Evolutionary conservation across 1,140 invertebrate genomes (phyloP).

Genomic region (Antheraea pernyi): DNA sequence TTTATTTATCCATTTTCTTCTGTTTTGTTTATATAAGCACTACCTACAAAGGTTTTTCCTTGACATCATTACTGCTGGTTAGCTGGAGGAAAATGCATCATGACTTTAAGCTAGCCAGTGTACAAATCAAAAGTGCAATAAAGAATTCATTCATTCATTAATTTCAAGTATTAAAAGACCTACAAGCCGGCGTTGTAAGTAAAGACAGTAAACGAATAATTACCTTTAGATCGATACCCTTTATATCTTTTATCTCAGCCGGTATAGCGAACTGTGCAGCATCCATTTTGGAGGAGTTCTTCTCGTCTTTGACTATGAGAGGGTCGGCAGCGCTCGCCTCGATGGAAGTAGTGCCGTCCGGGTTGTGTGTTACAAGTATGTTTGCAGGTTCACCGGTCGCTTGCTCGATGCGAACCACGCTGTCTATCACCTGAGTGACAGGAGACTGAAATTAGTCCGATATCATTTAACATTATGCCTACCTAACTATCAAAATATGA

Average conservation of each 20-base stretch:
- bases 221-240: conserved; percentile 74
- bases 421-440: conserved; percentile 65
- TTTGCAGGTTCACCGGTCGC: conserved; percentile 70
- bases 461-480: neutral
- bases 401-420: conserved; percentile 75
- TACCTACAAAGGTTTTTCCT: too few species aligned
- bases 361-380: conserved; percentile 75
- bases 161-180: too few species aligned
- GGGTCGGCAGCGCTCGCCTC: conserved; percentile 63
- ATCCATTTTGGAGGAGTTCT: conserved; percentile 58
- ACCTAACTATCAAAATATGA: neutral
- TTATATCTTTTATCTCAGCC: conserved; percentile 73
- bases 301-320: conserved; percentile 69
- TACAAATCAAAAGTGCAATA: too few species aligned
- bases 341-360: conserved; percentile 75
- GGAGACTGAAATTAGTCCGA: conserved; percentile 1
- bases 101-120: too few species aligned
- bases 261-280: conserved; percentile 69
- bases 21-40: too few species aligned
- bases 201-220: neutral
- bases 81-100: too few species aligned
- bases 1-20: too few species aligned
- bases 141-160: too few species aligned
- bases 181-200: too few species aligned
- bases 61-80: too few species aligned